Evolutionary conservation across 2,888 invertebrate species (phyloP), one percentile per base, ranked within the genome.

Genomic region (Tetragonisca angustula): DNA sequence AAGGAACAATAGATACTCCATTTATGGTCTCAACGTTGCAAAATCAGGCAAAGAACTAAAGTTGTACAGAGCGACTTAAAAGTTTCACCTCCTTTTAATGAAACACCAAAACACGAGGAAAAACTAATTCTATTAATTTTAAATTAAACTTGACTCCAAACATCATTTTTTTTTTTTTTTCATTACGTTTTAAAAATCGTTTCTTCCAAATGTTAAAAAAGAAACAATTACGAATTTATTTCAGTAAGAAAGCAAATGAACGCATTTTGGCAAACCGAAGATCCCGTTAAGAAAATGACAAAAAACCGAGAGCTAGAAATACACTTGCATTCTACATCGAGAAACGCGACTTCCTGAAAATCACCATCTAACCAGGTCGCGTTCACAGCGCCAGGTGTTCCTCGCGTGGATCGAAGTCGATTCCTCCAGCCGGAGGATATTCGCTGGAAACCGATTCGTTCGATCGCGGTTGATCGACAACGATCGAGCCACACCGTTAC

Each of bases 401-500:
- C 49, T 9, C 6, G 2, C 15, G 21, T 21, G 5, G 69, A 69
- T 69, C 43, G 54, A 27, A 52, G 69, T 74, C 68, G 77, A 65
- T 52, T 50, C 68, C 65, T 19, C 17, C 24, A 67, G 52, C 75
- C 3, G 32, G 32, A 36, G 68, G 43, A 36, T 67, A 71, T 65
- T 79, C 79, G 13, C 79, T 73, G 32, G 49, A 15, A 70, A 32
- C 36, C 77, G 70, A 65, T 67, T 61, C 65, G 50, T 43, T 71
- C 59, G 80, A 74, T 69, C 74, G 69, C 17, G 74, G 13, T 52
- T 70, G 81, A 82, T 83, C 82, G 82, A 61, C 67, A 61, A 36
- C 32, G 49, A 32, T 5, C 49, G 27, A 27, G n/a, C 4, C 27
- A 11, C 50, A 49, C 68, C 68, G 65, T 62, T 27, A 43, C 50